These are phyloP conservation scores for Thamnophis sirtalis DNA, from an alignment of 2,113 vertebrate genomes.

Conservation along the genomic window DNA sequence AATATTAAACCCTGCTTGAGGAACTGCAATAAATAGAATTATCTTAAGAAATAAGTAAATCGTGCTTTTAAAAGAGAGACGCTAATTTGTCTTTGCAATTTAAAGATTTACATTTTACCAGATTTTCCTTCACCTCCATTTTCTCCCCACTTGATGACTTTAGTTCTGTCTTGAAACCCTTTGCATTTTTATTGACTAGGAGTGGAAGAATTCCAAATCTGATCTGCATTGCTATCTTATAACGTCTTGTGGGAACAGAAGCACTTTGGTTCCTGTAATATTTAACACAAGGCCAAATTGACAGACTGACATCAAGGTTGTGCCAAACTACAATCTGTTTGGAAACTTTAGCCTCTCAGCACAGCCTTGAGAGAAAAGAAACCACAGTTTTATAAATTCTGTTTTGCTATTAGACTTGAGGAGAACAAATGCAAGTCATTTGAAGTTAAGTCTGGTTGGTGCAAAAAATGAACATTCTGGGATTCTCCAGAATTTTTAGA, in stretches of 20 bases:
- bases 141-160: background rate
- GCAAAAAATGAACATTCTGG: background rate
- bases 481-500: background rate
- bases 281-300: conserved; percentile 22
- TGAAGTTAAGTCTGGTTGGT: background rate
- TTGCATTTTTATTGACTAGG: background rate
- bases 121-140: background rate
- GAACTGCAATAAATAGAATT: background rate
- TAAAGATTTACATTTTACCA: background rate
- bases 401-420: conserved; percentile 48
- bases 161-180: background rate
- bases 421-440: background rate
- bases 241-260: conserved; percentile 9
- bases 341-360: conserved; percentile 32
- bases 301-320: background rate
- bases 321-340: conserved; percentile 45
- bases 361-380: conserved; percentile 5
- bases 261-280: background rate
- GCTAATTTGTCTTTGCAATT: background rate
- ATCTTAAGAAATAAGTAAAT: background rate
- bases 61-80: background rate
- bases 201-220: background rate
- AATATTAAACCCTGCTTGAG: background rate
- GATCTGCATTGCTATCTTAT: background rate
- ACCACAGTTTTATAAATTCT: conserved; percentile 15